phyloP scores from a whole-genome alignment of 1,140 invertebrate genomes.

The Mactra quadrangularis region DNA sequence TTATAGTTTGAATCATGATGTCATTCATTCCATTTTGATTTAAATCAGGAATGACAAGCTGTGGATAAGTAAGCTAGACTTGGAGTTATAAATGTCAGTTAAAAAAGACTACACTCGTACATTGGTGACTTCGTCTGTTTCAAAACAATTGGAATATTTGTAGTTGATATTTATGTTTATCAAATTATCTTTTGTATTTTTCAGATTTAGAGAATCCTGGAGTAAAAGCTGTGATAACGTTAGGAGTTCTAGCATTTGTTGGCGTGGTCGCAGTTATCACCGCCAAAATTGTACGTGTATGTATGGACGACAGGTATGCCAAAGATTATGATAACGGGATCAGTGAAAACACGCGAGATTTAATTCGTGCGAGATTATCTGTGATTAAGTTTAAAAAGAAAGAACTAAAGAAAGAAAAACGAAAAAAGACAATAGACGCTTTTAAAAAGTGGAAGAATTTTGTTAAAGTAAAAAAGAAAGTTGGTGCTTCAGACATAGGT shows the following conservation, averaged over 20 bases:
- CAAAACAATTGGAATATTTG: no score
- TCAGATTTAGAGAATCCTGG: slow-evolving; percentile 35
- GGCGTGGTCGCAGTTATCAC: slow-evolving; percentile 60
- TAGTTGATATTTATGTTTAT: no score
- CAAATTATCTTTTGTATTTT: no score
- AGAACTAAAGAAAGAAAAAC: slow-evolving; percentile 38
- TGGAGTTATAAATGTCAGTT: no score
- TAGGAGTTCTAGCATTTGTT: slow-evolving; percentile 50
- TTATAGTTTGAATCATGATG: no score
- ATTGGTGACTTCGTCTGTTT: no score
- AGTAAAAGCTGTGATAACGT: slow-evolving; percentile 67
- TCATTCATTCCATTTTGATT: no score
- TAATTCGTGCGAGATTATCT: slow-evolving; percentile 67
- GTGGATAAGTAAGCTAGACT: no score
- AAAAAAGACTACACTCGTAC: no score
- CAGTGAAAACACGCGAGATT: slow-evolving; percentile 69
- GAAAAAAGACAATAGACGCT: not conserved
- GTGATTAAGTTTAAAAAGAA: slow-evolving; percentile 57
- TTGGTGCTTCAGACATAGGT: not conserved
- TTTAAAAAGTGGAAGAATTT: slow-evolving; percentile 8
- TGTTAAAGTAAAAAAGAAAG: slow-evolving; percentile 10
- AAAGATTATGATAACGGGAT: slow-evolving; percentile 70
- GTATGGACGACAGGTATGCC: slow-evolving; percentile 63
- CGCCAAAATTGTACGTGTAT: slow-evolving; percentile 68
- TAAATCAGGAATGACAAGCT: no score